Base-by-base conservation (phyloP, 2,888 invertebrate species). In the Agrochola litura region DNA sequence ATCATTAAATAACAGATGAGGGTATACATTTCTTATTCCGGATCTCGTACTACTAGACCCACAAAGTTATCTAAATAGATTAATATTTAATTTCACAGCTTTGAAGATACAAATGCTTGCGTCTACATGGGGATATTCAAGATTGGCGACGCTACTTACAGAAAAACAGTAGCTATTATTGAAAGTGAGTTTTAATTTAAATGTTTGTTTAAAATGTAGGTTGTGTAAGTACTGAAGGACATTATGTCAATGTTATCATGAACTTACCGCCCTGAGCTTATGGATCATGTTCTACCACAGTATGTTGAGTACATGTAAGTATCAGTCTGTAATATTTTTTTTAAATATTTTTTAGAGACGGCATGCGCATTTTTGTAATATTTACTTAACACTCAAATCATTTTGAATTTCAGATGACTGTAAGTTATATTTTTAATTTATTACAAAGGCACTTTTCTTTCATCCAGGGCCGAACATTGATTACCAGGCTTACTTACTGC, bases 401-500 rank as follows among this genome's bases (percentile, higher is more conserved):
- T 68, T 58, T 41, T n/a, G 4, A n/a, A n/a, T 68, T 68, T 68
- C 68, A 68, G 68, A 58, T 41, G n/a, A n/a, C n/a, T 58, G 68
- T 68, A 68, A 68, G 68, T 58, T 58, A 41, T 16, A 6, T n/a
- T n/a, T 56, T 68, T 58, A 3, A 54, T 37, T 16, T 16, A 56
- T 49, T 2, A 4, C 46, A 8, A 25, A 30, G 0, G 9, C 25
- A 66, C 9, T 22, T 2, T 52, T 22, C 22, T 22, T 14, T 16
- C 16, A 16, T 52, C 37, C 30, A n/a, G 30, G 6, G 30, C 30
- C 9, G 49, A 14, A 52, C 9, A 22, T 52, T 30, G 14, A 37
- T 30, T 30, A 10, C 25, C 16, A 19, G 19, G 14, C 22, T 37
- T 22, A 8, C 22, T 64, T n/a, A 41, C 16, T 16, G n/a, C 14